phyloP scores from a whole-genome alignment of 2,888 invertebrate genomes.

The Drosophila atripex region DNA sequence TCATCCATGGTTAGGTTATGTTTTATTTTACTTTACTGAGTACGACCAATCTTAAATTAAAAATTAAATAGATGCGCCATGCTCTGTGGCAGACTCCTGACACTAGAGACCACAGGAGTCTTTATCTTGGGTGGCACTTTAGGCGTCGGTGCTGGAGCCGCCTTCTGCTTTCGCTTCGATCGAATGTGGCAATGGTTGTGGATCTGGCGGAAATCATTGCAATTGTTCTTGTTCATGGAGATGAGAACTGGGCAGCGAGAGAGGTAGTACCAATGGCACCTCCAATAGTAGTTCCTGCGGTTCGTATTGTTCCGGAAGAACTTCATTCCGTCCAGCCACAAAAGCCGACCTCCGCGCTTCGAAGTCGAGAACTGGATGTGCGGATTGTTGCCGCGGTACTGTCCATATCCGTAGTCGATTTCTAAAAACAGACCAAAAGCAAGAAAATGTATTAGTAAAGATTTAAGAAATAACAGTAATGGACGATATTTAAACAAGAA shows the following conservation, averaged over 20 bases:
- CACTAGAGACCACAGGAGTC: constrained; percentile 31
- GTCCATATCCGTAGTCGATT: constrained; percentile 56
- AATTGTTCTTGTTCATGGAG: constrained; percentile 83
- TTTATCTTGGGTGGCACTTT: neutral
- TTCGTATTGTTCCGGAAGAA: constrained; percentile 84
- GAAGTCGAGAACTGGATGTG: constrained; percentile 82
- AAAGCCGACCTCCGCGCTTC: constrained; percentile 82
- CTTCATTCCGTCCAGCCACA: constrained; percentile 83
- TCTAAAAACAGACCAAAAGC: constrained; percentile 11
- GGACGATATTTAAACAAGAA: neutral
- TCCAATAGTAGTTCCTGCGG: constrained; percentile 83
- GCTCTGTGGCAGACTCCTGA: constrained; percentile 23
- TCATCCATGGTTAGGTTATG: constrained; percentile 12
- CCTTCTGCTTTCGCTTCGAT: constrained; percentile 61
- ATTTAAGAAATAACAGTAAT: neutral
- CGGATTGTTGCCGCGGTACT: constrained; percentile 74
- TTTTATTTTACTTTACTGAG: constrained; percentile 56
- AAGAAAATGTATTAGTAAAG: constrained; percentile 10
- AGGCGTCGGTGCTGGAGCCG: neutral
- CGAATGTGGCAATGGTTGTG: constrained; percentile 82
- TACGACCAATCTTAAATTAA: constrained; percentile 54
- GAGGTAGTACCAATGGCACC: constrained; percentile 83
- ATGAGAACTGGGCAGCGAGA: constrained; percentile 83
- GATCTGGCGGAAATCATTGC: constrained; percentile 82
- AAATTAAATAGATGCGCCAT: constrained; percentile 50